Conservation (phyloP, 2,797 vertebrate species). For the Setipinna tenuifilis region DNA sequence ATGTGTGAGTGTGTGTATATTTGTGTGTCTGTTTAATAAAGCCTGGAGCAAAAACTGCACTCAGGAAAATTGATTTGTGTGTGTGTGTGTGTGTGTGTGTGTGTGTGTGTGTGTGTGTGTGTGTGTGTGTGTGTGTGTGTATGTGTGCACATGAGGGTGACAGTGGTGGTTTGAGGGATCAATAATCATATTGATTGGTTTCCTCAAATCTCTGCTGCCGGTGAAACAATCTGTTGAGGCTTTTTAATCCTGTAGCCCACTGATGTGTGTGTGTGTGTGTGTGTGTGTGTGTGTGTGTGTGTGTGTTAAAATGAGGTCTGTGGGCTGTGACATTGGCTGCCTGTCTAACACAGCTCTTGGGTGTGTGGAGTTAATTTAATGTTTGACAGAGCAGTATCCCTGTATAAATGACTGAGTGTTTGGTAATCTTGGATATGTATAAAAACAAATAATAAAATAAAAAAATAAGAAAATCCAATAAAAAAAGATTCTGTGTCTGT, state of each 20-base stretch:
- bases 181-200: slow-evolving; percentile 1
- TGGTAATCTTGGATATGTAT: not conserved
- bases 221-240: not conserved
- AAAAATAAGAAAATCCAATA: not conserved
- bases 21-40: not conserved
- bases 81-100: not conserved
- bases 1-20: not conserved
- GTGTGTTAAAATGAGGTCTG: not conserved
- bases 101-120: slow-evolving; percentile 19
- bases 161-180: not conserved
- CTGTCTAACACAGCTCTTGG: not conserved
- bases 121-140: slow-evolving; percentile 3
- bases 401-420: not conserved
- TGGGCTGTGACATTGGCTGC: not conserved
- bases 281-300: no score
- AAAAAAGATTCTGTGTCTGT: not conserved
- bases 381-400: not conserved
- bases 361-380: not conserved
- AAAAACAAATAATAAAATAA: no score
- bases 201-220: not conserved
- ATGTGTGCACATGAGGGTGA: not conserved
- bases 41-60: not conserved
- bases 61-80: not conserved
- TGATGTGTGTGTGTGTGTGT: no score
- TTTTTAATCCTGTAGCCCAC: not conserved